A percentile compares a stretch with the other conserved stretches of the same genome.
These are phyloP conservation scores for Metopolophium dirhodum DNA, from an alignment of 1,140 invertebrate species.

Conservation along the genomic window DNA sequence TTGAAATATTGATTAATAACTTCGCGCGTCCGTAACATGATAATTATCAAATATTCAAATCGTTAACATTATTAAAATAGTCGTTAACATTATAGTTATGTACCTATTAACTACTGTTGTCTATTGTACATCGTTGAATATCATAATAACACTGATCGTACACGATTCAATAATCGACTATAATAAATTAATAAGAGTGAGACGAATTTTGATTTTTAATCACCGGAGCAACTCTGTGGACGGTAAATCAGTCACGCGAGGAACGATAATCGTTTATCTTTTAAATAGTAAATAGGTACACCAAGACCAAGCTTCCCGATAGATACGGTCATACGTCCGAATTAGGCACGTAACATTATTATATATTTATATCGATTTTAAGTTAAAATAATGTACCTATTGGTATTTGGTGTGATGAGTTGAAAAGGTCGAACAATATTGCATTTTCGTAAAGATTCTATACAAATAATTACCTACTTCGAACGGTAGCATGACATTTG, in stretches of 20 bases:
- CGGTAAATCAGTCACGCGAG: neutral
- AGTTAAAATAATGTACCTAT: neutral
- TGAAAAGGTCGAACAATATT: too few species aligned
- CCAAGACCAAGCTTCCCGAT: neutral
- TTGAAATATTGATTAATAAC: neutral
- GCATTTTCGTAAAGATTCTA: too few species aligned
- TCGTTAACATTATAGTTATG: neutral
- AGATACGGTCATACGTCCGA: neutral
- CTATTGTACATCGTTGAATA: neutral
- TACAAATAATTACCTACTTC: too few species aligned
- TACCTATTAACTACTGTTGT: neutral
- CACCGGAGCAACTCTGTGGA: neutral
- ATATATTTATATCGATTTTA: neutral
- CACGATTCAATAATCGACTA: neutral
- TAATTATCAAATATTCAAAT: neutral
- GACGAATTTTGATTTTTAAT: neutral
- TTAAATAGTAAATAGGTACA: neutral
- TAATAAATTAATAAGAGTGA: neutral
- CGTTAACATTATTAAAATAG: neutral
- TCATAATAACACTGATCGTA: neutral
- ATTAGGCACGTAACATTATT: neutral
- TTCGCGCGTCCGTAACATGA: neutral
- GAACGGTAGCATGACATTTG: neutral
- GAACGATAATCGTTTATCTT: neutral
- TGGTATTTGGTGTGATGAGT: too few species aligned